Conservation (phyloP, 1,140 invertebrate genomes). For the Anagrus nilaparvatae region DNA sequence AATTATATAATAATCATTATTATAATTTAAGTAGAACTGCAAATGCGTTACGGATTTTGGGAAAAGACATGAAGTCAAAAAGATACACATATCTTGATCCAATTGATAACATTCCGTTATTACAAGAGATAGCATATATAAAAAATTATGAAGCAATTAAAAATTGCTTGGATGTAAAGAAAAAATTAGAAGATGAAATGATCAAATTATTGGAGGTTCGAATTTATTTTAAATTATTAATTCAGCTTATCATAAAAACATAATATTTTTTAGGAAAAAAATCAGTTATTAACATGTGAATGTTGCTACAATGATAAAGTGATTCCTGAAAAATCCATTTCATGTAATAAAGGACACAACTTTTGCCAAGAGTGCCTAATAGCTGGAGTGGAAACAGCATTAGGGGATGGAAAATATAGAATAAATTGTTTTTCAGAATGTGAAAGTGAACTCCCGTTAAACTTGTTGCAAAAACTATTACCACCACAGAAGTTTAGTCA, state of each 20-base stretch:
- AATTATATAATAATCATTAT: conserved; percentile 30
- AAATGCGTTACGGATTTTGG: too few relatives aligned
- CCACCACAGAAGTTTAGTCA: conserved; percentile 38
- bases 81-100: background rate
- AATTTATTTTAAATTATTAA: background rate
- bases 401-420: conserved; percentile 40
- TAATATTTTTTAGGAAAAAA: conserved; percentile 24
- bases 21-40: conserved; percentile 22
- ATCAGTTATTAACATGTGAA: conserved; percentile 33
- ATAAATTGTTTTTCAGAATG: conserved; percentile 40
- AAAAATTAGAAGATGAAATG: background rate
- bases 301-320: conserved; percentile 47
- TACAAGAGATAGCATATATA: background rate
- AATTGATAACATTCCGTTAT: background rate
- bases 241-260: background rate
- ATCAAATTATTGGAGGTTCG: background rate
- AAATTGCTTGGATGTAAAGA: background rate
- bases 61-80: background rate
- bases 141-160: background rate
- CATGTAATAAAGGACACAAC: conserved; percentile 42
- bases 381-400: conserved; percentile 36
- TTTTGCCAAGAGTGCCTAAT: conserved; percentile 47
- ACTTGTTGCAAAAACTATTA: conserved; percentile 32
- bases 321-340: conserved; percentile 40
- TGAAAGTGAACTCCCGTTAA: conserved; percentile 29